Evolutionary conservation across 2,113 vertebrate genomes (phyloP).

Genomic region (Talpa occidentalis): DNA sequence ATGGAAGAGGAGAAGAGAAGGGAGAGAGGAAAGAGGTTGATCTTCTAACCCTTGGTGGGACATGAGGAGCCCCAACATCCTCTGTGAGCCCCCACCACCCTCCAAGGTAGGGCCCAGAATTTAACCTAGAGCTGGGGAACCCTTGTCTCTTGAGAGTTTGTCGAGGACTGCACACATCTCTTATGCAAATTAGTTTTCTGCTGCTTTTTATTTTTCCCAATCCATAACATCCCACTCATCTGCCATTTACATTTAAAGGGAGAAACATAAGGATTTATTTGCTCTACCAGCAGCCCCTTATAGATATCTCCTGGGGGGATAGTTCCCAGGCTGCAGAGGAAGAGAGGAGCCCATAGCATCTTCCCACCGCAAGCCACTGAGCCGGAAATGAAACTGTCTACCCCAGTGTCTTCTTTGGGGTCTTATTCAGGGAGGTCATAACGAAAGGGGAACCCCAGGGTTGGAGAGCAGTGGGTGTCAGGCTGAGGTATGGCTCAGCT

Average conservation of each 20-base stretch:
- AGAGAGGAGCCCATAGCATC: background rate
- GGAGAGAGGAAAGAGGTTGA: background rate
- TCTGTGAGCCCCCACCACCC: rapidly evolving
- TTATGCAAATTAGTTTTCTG: slow-evolving; percentile 25
- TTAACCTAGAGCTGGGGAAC: background rate
- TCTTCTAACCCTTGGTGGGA: background rate
- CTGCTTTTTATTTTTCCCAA: slow-evolving; percentile 50
- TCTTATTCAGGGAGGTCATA: background rate
- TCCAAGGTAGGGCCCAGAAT: background rate
- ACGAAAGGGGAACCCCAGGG: background rate
- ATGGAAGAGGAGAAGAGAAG: background rate
- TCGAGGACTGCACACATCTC: background rate
- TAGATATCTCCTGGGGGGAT: background rate
- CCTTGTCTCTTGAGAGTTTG: background rate
- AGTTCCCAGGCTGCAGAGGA: background rate
- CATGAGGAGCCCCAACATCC: background rate
- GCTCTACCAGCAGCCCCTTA: background rate
- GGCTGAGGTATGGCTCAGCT: background rate
- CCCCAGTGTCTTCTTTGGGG: background rate
- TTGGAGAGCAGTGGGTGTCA: background rate
- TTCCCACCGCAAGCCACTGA: background rate
- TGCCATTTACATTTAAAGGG: slow-evolving; percentile 24
- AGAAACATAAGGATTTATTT: background rate
- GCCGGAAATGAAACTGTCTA: background rate
- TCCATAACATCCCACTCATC: background rate